phyloP scores from a whole-genome alignment of 2,113 vertebrate genomes.

The Piliocolobus tephrosceles region DNA sequence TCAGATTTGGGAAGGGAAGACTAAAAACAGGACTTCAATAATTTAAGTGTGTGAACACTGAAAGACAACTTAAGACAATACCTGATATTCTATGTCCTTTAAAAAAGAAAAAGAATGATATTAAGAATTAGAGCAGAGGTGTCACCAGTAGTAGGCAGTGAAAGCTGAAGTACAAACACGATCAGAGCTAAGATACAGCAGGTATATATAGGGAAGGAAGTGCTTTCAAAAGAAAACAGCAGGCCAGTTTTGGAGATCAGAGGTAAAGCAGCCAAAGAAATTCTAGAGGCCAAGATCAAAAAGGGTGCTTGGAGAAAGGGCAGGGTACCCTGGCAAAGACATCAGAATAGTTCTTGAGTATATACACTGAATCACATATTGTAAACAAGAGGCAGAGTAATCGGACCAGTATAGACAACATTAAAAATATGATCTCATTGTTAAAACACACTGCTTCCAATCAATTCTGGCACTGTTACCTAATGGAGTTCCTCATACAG shows the following conservation, averaged over 20 bases:
- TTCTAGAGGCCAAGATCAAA: conserved; percentile 52
- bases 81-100: background rate
- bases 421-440: conserved; percentile 45
- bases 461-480: background rate
- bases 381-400: conserved; percentile 42
- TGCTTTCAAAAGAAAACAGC: conserved; percentile 47
- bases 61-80: background rate
- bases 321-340: conserved; percentile 35
- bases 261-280: conserved; percentile 46
- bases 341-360: background rate
- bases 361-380: conserved; percentile 32
- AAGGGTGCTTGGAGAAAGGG: conserved; percentile 18
- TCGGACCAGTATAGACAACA: conserved; percentile 7
- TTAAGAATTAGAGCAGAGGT: background rate
- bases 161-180: background rate
- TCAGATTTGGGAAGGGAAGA: background rate
- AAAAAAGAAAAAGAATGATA: background rate
- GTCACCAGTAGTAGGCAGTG: background rate
- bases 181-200: background rate
- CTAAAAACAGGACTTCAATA: background rate
- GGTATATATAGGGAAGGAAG: conserved; percentile 12
- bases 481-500: background rate
- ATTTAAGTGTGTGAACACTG: background rate
- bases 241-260: conserved; percentile 26
- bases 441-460: conserved; percentile 37